Evolutionary conservation across 2,888 invertebrate genomes (phyloP), one percentile per base, ranked within the genome.

Genomic region (Amblyjoppa fuscipennis): DNA sequence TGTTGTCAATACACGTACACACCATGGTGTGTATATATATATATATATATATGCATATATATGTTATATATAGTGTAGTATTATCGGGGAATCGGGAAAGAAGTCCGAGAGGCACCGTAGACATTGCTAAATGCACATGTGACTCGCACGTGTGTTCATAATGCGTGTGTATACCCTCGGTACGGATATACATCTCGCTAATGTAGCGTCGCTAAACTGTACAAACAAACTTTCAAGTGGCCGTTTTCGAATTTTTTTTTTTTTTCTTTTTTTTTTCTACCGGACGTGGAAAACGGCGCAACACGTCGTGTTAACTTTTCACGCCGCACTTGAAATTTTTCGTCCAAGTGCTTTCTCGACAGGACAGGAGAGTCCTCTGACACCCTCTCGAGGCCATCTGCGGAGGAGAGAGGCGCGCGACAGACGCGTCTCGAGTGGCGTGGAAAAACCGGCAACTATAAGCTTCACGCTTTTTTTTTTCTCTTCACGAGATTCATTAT

Each of bases 331-430:
- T 28, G 81, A 78, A 78, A 81, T 78, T 81, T 78, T 81, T 75
- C 64, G 31, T 34, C 66, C 77, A 45, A 84, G 84, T 77, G 77
- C 68, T 51, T 41, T 41, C 41, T 69, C 49, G n/a, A 51, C 25
- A 11, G 61, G 71, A n/a, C 28, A 16, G 41, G 31, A 56, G 56
- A 20, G n/a, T 41, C 49, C 34, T 41, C 74, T 84, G 73, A 64
- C 84, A 84, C 84, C 81, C 84, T 75, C 84, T 81, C 49, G 51
- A 68, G 56, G 81, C 77, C 84, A 84, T 84, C 84, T 81, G 84
- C 74, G 59, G 9, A 25, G 25, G 31, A 11, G 34, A 45, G 28
- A 5, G 9, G 56, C 74, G 51, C 45, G 41, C 56, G 41, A 61
- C 38, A 69, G 25, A 69, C 53, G 20, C 56, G 20, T 75, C 74